Percentiles rank a stretch among this genome's conserved stretches.
Conservation (phyloP, 2,113 vertebrate genomes). For the Pluvialis apricaria region DNA sequence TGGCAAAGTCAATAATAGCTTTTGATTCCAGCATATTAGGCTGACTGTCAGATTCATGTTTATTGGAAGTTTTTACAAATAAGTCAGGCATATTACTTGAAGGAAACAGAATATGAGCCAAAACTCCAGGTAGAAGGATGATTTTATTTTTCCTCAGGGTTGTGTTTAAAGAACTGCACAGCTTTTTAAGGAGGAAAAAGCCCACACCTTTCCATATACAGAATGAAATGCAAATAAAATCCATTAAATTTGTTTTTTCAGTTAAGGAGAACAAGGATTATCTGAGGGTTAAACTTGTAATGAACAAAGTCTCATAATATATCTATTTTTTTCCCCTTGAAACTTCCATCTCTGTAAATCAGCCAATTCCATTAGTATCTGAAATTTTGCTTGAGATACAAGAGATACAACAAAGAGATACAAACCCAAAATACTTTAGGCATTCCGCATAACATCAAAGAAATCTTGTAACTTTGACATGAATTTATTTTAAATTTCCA, state of each 20-base stretch:
- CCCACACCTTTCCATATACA: background rate
- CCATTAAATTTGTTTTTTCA: background rate
- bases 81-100: conserved; percentile 20
- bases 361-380: background rate
- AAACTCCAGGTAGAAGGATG: background rate
- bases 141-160: background rate
- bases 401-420: background rate
- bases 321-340: background rate
- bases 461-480: background rate
- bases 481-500: background rate
- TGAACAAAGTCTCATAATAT: background rate
- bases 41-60: conserved; percentile 57
- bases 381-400: background rate
- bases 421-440: background rate
- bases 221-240: background rate
- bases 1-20: conserved; percentile 64
- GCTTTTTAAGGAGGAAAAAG: background rate
- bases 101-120: background rate
- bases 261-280: background rate
- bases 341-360: background rate
- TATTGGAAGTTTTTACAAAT: conserved; percentile 62
- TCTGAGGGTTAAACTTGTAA: background rate
- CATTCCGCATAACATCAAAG: background rate
- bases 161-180: background rate
- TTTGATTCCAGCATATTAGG: conserved; percentile 64